A percentile compares a stretch with the other conserved stretches of the same genome.
phyloP scores from a whole-genome alignment of 2,797 vertebrate species.

The Coluber constrictor region DNA sequence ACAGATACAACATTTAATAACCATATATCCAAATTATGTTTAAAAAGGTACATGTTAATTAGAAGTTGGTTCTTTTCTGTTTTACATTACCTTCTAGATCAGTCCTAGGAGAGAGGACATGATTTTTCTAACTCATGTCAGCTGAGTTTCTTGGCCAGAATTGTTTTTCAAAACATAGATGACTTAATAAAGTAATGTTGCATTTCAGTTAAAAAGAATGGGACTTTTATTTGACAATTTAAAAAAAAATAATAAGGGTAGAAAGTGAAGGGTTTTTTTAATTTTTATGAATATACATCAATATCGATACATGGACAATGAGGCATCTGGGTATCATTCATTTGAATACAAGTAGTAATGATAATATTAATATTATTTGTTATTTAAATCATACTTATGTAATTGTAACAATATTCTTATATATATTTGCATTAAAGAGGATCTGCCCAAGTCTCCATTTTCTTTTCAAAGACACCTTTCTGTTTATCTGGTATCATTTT shows the following conservation, averaged over 20 bases:
- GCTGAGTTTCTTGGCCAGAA: neutral
- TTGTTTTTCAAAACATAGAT: slow-evolving; percentile 1
- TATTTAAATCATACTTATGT: too few species aligned
- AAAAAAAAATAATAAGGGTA: neutral
- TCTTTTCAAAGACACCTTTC: too few species aligned
- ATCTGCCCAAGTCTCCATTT: too few species aligned
- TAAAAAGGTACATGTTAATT: neutral
- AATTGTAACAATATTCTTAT: too few species aligned
- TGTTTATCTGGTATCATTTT: too few species aligned
- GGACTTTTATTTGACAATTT: neutral
- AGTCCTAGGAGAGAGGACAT: neutral
- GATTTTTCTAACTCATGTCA: slow-evolving; percentile 3
- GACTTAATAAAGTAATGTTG: slow-evolving; percentile 14
- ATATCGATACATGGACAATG: too few species aligned
- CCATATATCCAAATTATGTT: neutral
- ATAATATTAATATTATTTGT: too few species aligned
- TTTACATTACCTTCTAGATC: neutral
- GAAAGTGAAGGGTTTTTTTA: neutral
- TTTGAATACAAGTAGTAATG: too few species aligned
- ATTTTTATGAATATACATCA: too few species aligned
- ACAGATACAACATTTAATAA: neutral
- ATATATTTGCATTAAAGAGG: too few species aligned
- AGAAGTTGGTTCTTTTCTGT: neutral
- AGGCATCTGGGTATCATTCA: too few species aligned
- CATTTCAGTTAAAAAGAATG: slow-evolving; percentile 14